Percentiles rank a stretch among this genome's conserved stretches.
phyloP scores from a whole-genome alignment of 2,888 invertebrate species.

The Nipponacmea schrenckii region DNA sequence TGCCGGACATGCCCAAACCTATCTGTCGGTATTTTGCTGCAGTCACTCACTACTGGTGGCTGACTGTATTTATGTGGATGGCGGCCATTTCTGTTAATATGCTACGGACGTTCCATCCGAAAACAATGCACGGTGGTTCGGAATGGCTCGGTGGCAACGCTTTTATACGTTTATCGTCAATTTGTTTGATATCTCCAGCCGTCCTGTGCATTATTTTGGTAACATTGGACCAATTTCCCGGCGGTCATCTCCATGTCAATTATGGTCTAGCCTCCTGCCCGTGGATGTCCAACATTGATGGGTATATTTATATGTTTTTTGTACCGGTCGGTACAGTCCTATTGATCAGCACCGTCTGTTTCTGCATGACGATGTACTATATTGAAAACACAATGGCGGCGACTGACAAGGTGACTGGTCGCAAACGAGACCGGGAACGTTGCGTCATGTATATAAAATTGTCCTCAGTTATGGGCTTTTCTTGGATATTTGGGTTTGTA shows the following conservation, averaged over 20 bases:
- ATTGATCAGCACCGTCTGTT: slow-evolving; percentile 24
- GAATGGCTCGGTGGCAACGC: not conserved
- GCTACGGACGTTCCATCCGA: slow-evolving; percentile 16
- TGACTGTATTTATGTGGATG: slow-evolving; percentile 26
- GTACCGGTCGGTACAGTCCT: slow-evolving; percentile 27
- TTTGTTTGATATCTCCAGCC: not conserved
- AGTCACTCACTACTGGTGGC: slow-evolving; percentile 22
- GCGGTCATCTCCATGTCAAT: not conserved
- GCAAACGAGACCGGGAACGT: slow-evolving; percentile 5
- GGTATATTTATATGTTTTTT: slow-evolving; percentile 19
- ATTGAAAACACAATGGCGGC: not conserved
- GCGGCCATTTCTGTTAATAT: slow-evolving; percentile 20
- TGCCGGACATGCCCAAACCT: slow-evolving; percentile 1
- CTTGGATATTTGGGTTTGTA: slow-evolving; percentile 27
- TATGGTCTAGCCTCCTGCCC: slow-evolving; percentile 14
- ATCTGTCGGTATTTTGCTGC: slow-evolving; percentile 18
- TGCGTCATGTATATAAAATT: slow-evolving; percentile 26
- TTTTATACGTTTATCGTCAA: not conserved
- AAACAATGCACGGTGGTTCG: not conserved
- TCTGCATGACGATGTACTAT: slow-evolving; percentile 24
- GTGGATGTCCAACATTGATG: slow-evolving; percentile 13
- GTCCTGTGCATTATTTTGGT: not conserved
- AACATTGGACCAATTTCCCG: not conserved
- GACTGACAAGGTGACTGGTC: not conserved
- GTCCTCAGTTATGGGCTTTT: slow-evolving; percentile 24